Conservation (phyloP, 1,140 invertebrate species). For the Scaptomyza graminum region DNA sequence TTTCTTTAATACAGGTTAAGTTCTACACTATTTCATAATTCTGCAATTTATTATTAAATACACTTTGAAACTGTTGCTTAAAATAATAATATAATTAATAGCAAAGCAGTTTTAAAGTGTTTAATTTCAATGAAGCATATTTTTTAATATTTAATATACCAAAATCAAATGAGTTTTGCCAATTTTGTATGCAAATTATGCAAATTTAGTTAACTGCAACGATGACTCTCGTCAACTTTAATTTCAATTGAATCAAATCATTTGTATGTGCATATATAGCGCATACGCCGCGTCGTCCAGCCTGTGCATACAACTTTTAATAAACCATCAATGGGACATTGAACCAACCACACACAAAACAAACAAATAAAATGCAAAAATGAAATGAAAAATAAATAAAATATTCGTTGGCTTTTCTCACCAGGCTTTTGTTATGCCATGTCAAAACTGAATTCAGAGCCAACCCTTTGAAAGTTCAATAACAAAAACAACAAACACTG, state of each 20-base stretch:
- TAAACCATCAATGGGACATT: conserved; percentile 52
- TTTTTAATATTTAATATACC: neutral
- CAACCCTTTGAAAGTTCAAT: conserved; percentile 71
- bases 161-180: neutral
- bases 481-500: conserved; percentile 12
- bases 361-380: conserved; percentile 14
- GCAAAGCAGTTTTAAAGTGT: no score
- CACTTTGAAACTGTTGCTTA: no score
- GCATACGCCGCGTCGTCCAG: neutral
- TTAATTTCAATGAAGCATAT: neutral
- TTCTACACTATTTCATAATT: no score
- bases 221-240: conserved; percentile 1
- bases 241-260: conserved; percentile 32
- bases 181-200: conserved; percentile 19
- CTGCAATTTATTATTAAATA: no score
- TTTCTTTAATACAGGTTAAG: no score
- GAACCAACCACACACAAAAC: conserved; percentile 41
- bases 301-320: conserved; percentile 20
- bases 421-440: conserved; percentile 50
- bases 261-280: neutral
- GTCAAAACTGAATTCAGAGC: conserved; percentile 48
- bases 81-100: no score
- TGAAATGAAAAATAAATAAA: conserved; percentile 7
- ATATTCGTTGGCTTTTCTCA: conserved; percentile 67
- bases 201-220: conserved; percentile 7